Evolutionary conservation across 2,797 vertebrate species (phyloP).

Genomic region (Cynopterus sphinx): DNA sequence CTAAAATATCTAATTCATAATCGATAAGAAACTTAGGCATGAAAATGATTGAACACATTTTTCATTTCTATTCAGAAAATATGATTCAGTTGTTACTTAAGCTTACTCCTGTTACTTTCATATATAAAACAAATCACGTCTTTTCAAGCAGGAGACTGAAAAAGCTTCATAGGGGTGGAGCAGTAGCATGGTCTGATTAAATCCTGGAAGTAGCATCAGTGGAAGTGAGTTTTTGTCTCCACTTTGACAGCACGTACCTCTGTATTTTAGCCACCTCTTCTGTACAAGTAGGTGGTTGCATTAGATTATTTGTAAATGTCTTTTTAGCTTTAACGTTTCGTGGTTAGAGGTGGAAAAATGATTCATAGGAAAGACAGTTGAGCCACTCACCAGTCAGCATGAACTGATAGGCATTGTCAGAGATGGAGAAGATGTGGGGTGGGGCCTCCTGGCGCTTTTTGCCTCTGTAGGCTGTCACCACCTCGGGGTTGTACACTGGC

Average conservation of each 20-base stretch:
- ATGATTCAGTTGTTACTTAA: not conserved
- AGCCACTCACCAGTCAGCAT: too few relatives aligned
- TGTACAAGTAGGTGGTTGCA: not conserved
- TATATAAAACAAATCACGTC: not conserved
- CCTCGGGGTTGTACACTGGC: conserved; percentile 90
- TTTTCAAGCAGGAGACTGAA: not conserved
- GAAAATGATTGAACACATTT: not conserved
- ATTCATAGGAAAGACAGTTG: not conserved
- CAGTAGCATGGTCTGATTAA: not conserved
- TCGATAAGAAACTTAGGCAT: not conserved
- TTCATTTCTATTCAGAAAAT: not conserved
- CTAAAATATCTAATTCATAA: not conserved
- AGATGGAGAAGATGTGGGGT: conserved; percentile 92
- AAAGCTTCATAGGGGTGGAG: not conserved
- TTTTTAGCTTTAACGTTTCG: not conserved
- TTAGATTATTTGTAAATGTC: not conserved
- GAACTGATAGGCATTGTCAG: too few relatives aligned
- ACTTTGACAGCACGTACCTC: not conserved
- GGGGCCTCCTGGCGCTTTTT: conserved; percentile 90
- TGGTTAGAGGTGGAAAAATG: not conserved
- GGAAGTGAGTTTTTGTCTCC: not conserved
- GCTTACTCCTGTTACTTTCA: not conserved
- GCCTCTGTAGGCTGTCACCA: conserved; percentile 88
- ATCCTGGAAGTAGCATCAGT: not conserved
- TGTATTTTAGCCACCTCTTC: not conserved